Evolutionary conservation across 2,797 vertebrate genomes (phyloP), one percentile per base, ranked within the genome.

Genomic region (Myotis vivesi): DNA sequence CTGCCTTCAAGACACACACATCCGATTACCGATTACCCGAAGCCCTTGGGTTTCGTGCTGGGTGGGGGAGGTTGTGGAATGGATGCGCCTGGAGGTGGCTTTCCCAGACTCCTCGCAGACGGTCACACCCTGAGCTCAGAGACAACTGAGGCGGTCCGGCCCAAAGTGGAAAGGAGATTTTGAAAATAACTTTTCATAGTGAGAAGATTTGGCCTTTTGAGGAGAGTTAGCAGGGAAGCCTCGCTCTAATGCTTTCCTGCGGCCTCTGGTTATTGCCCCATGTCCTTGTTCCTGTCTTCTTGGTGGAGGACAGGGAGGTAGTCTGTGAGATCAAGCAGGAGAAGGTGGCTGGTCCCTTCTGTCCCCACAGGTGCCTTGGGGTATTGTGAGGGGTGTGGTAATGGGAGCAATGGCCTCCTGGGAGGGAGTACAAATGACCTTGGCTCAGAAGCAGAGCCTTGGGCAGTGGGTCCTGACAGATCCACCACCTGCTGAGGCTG

Each of bases 161-260:
- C 38, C 64, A 46, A 68, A 64, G 30, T 73, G 28, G 71, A 80
- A 76, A 55, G 30, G 68, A 51, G 44, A 46, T 77, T 93, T 93
- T 76, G 75, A 94, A 95, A 81, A 66, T 82, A 55, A 86, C 36
- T 89, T 28, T 83, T 82, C 30, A 7, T 22, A n/a, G 71, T 77
- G 82, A 46, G 79, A 79, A 73, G 10, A 17, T 85, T 57, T 73
- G 59, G 22, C 51, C 49, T 84, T 71, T 55, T 59, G 80, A 80
- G 33, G 49, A 77, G 25, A 44, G 25, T 44, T 76, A 46, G 69
- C 38, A 12, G 17, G 44, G 59, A 75, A 62, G 28, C 17, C 33
- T 77, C n/a, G 17, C 22, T 62, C 69, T 33, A 4, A 19, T 41
- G 17, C 59, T 66, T 85, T 53, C 62, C 46, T 53, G 15, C 2